Evolutionary conservation across 2,797 vertebrate genomes (phyloP).

Genomic region (Sarcoramphus papa): DNA sequence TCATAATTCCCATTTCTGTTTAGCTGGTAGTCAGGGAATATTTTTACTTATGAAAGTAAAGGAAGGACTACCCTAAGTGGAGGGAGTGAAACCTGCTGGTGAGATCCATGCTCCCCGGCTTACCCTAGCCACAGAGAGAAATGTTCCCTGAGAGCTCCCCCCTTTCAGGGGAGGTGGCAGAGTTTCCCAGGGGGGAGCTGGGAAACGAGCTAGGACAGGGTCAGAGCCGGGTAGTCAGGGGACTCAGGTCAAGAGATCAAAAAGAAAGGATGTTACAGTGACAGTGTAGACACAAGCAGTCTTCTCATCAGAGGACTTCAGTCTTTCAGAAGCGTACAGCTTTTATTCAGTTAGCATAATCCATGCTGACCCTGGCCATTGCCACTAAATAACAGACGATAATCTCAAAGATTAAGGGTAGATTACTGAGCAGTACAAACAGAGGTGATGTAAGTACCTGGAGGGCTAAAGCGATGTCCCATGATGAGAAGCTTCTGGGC

Average conservation of each 20-base stretch:
- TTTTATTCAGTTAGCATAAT: not conserved
- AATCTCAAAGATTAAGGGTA: not conserved
- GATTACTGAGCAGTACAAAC: not conserved
- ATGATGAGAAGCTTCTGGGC: not conserved
- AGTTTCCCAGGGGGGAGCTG: not conserved
- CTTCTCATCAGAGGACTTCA: not conserved
- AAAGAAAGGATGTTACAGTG: not conserved
- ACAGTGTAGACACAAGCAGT: not conserved
- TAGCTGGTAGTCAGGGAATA: not conserved
- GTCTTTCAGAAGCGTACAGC: not conserved
- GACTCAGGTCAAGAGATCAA: not conserved
- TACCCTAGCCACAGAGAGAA: not conserved
- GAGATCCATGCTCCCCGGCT: not conserved
- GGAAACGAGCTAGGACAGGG: fast-evolving
- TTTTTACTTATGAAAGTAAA: not conserved
- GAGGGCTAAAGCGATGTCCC: not conserved
- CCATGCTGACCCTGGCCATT: not conserved
- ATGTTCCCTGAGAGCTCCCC: not conserved
- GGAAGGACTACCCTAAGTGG: not conserved
- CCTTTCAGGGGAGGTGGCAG: not conserved
- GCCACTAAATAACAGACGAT: not conserved
- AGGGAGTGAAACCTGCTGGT: not conserved
- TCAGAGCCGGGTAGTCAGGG: not conserved
- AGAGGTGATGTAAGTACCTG: not conserved
- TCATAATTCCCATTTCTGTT: not conserved